Base-by-base conservation (phyloP, 2,113 vertebrate species). In the Struthio camelus region DNA sequence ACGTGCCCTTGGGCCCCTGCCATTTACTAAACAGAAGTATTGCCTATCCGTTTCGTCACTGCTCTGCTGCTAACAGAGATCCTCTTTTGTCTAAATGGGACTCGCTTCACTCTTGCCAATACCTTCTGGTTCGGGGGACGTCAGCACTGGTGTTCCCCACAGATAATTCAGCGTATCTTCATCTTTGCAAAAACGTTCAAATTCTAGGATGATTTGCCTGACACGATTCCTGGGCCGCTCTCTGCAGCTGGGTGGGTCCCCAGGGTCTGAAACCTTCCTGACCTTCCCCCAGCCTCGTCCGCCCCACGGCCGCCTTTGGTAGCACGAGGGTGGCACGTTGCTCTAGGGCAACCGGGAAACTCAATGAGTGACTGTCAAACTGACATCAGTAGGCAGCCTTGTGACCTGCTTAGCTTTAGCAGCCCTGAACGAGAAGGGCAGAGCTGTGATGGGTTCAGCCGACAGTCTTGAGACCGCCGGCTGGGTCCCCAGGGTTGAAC, bases 231-330 rank as follows among this genome's bases (percentile, higher is more conserved):
- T 32, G 28, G 38, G 28, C 0, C 0, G 34, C 16, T 84, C 27
- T 30, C 62, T 28, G 19, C 32, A 20, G 28, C 59, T 28, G 5
- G 8, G 40, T 4, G 36, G 18, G 32, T 59, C 40, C 40, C 56
- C 1, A 0, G 46, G 13, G 11, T 36, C 42, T 53, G 5, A 53
- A 69, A 14, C 8, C 11, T 42, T 44, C 32, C 61, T 42, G 25
- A 11, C 14, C 14, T 5, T 30, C 11, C 9, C 2, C 8, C 1
- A 4, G 44, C 20, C 30, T 38, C 3, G 1, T 11, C 34, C 40
- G 44, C 32, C 59, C 53, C 1, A 1, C 3, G 5, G 50, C n/a
- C 7, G 0, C 15, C 61, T 36, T 40, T 0, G 0, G 13, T 28
- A 32, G 10, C 4, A 20, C 44, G 5, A 48, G 46, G 46, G 46